Percentiles rank a stretch among this genome's conserved stretches.
Evolutionary conservation across 2,888 invertebrate genomes (phyloP).

Genomic region (Drepanosiphum platanoidis): DNA sequence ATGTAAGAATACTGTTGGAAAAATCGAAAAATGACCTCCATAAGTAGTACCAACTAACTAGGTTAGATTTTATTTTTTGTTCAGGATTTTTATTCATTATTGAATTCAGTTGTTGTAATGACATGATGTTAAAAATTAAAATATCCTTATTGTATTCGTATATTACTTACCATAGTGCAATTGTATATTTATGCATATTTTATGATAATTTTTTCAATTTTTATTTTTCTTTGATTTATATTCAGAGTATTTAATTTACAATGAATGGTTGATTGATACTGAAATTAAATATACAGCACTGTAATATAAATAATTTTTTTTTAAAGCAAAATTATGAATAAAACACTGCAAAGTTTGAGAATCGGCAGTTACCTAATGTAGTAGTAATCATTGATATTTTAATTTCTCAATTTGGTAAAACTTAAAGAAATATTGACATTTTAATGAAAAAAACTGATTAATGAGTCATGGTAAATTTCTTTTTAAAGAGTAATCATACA

Average conservation of each 20-base stretch:
- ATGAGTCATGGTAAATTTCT: no score
- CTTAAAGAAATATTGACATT: background rate
- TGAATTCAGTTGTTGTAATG: slow-evolving; percentile 13
- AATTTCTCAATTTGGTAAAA: background rate
- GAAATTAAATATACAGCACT: slow-evolving; percentile 12
- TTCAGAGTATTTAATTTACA: background rate
- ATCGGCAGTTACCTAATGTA: no score
- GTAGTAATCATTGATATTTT: background rate
- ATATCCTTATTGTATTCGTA: slow-evolving; percentile 17
- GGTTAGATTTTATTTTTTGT: background rate
- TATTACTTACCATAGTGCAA: no score
- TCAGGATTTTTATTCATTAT: slow-evolving; percentile 4
- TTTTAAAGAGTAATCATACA: no score
- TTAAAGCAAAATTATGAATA: no score
- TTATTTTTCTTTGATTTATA: background rate
- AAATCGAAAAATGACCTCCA: no score
- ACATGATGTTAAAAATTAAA: slow-evolving; percentile 24
- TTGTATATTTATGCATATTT: slow-evolving; percentile 37
- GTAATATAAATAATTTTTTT: background rate
- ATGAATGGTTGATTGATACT: slow-evolving; percentile 28
- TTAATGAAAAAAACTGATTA: background rate
- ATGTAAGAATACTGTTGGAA: no score
- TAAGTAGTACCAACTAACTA: no score
- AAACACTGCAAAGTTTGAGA: no score
- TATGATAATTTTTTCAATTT: slow-evolving; percentile 30